Conservation (phyloP, 2,888 invertebrate genomes). For the Trachelus troglodyta region DNA sequence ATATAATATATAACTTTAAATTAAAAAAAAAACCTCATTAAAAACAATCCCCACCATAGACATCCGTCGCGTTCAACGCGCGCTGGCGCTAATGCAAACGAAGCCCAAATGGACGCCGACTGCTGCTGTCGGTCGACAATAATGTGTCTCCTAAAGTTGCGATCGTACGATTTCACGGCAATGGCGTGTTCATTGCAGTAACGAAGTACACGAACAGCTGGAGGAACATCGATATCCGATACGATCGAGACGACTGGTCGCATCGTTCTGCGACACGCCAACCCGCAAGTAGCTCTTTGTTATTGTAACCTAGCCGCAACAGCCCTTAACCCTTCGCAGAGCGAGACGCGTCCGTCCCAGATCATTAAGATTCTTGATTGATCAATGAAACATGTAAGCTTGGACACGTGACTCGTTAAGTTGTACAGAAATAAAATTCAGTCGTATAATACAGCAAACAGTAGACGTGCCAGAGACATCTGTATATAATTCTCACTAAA, state of each 20-base stretch:
- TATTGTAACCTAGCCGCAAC: not conserved
- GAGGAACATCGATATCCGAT: slow-evolving; percentile 29
- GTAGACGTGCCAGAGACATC: not conserved
- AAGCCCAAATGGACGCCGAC: slow-evolving; percentile 7
- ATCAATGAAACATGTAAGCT: not conserved
- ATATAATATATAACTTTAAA: not conserved
- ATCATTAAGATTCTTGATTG: not conserved
- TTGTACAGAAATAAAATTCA: not conserved
- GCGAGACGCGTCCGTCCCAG: not conserved
- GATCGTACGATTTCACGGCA: slow-evolving; percentile 16
- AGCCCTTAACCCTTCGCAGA: not conserved
- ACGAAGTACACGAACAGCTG: not conserved
- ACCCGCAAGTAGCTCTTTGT: not conserved
- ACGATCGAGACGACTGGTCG: slow-evolving; percentile 21
- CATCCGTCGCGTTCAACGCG: not conserved
- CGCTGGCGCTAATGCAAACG: slow-evolving; percentile 20
- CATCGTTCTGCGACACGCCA: not conserved
- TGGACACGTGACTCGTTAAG: not conserved
- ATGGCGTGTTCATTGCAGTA: not conserved
- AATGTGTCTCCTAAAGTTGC: slow-evolving; percentile 18
- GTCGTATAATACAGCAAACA: not conserved
- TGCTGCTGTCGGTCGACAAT: slow-evolving; percentile 10
- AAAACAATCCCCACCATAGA: not conserved
- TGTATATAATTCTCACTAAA: not conserved
- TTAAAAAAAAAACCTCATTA: not conserved